phyloP scores from a whole-genome alignment of 2,113 vertebrate species.

The Osmerus mordax region DNA sequence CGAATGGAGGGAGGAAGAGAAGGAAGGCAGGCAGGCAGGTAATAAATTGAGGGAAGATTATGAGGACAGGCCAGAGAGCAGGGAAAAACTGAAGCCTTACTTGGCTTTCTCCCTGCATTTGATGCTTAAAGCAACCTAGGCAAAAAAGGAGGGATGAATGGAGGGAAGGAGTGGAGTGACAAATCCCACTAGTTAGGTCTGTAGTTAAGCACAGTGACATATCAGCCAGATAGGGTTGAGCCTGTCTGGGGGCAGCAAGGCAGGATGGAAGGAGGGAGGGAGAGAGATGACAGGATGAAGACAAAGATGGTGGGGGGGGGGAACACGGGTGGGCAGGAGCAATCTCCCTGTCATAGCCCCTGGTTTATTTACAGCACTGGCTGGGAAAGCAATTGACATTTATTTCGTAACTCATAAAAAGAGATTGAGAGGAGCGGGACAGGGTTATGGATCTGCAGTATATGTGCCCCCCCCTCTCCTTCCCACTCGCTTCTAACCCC shows the following conservation, averaged over 20 bases:
- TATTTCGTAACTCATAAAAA: conserved; percentile 67
- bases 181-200: conserved; percentile 34
- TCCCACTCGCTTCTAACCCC: conserved; percentile 25
- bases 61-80: background rate
- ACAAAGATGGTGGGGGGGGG: background rate
- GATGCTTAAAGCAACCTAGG: background rate
- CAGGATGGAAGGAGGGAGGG: conserved; percentile 6
- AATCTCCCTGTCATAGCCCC: conserved; percentile 36
- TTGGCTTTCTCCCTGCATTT: background rate
- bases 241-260: conserved; percentile 2
- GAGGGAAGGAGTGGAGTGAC: conserved; percentile 22
- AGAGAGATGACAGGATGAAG: conserved; percentile 12
- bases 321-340: conserved; percentile 26
- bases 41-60: background rate
- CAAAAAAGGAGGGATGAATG: conserved; percentile 27
- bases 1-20: background rate
- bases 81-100: background rate
- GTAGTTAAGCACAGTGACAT: conserved; percentile 17
- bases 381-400: conserved; percentile 58
- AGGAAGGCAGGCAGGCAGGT: background rate
- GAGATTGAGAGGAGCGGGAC: conserved; percentile 65
- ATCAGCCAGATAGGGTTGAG: conserved; percentile 22
- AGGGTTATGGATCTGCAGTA: conserved; percentile 61
- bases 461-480: conserved; percentile 45
- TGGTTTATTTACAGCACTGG: conserved; percentile 56